phyloP scores from a whole-genome alignment of 2,113 vertebrate genomes.

The Centropristis striata region DNA sequence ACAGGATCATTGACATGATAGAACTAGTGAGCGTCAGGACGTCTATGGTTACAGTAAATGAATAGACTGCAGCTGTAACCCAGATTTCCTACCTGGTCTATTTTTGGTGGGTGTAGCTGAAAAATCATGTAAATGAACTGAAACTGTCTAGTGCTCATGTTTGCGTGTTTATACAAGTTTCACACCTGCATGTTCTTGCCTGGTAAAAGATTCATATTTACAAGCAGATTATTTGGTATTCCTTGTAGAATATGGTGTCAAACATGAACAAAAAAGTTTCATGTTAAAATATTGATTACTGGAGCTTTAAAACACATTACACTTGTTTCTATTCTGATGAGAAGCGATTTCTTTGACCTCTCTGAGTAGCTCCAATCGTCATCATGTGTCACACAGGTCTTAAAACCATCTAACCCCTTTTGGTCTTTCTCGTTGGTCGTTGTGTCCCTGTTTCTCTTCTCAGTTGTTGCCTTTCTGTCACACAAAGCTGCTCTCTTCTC shows the following conservation, averaged over 20 bases:
- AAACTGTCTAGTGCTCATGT: background rate
- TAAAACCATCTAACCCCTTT: background rate
- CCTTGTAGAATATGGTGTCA: background rate
- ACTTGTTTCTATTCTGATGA: background rate
- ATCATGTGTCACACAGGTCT: background rate
- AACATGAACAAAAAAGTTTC: too few species aligned
- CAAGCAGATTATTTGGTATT: background rate
- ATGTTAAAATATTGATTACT: too few species aligned
- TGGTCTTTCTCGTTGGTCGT: background rate
- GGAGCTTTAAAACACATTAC: background rate
- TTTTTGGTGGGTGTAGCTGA: conserved; percentile 24
- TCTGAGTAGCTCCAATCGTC: background rate
- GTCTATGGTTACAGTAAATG: conserved; percentile 65
- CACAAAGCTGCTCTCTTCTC: too few species aligned
- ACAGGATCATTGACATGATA: conserved; percentile 56
- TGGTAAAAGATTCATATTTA: background rate
- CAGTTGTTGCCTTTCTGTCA: background rate
- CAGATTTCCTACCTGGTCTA: conserved; percentile 42
- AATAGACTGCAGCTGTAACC: conserved; percentile 41
- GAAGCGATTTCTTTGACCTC: background rate
- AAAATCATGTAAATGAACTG: conserved; percentile 17
- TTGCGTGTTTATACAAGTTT: background rate
- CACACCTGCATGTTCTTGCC: background rate
- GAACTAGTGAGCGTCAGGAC: conserved; percentile 18
- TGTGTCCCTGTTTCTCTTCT: background rate